These are phyloP conservation scores for Phaetusa simplex DNA, from an alignment of 2,113 vertebrate species.

Conservation along the genomic window DNA sequence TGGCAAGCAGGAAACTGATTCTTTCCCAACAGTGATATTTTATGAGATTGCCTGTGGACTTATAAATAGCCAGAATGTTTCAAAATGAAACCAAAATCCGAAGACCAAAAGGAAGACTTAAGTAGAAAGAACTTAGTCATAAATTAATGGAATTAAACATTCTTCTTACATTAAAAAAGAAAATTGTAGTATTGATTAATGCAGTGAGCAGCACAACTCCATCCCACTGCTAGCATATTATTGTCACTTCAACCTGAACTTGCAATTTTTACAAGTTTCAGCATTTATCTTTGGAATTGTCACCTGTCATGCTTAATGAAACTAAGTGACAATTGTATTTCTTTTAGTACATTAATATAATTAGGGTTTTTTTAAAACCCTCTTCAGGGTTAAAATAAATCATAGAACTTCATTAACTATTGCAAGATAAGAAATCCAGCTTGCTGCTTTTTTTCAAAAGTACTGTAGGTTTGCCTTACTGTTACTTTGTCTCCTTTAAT, in stretches of 20 bases:
- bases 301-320: slow-evolving; percentile 22
- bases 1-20: background rate
- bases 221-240: background rate
- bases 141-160: background rate
- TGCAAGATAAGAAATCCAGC: background rate
- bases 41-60: background rate
- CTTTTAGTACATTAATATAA: slow-evolving; percentile 17
- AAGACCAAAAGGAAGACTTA: background rate
- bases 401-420: slow-evolving; percentile 23
- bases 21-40: background rate
- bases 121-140: background rate
- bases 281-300: slow-evolving; percentile 21
- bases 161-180: background rate
- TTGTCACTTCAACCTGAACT: background rate
- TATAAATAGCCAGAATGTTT: background rate
- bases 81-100: background rate
- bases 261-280: slow-evolving; percentile 5
- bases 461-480: background rate
- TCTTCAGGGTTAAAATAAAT: slow-evolving; percentile 42
- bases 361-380: background rate
- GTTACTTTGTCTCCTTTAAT: slow-evolving; percentile 51
- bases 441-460: background rate
- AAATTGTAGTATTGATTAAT: background rate
- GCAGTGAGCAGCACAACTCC: background rate
- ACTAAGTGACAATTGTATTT: background rate